These are phyloP conservation scores for Drosophila neocordata DNA, from an alignment of 1,140 invertebrate species.

Conservation along the genomic window DNA sequence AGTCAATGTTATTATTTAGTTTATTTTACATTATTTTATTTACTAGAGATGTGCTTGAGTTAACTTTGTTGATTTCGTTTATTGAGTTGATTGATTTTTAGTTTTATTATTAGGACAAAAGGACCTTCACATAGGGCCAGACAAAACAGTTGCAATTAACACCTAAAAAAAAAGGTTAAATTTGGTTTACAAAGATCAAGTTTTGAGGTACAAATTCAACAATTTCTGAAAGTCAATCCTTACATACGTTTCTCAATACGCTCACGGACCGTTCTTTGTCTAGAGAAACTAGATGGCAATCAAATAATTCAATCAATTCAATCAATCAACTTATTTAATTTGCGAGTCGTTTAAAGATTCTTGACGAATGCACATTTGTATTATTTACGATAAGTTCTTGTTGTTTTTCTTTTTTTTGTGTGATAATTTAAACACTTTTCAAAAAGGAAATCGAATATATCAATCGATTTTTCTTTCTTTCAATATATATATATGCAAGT, in stretches of 20 bases:
- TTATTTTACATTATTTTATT: constrained; percentile 32
- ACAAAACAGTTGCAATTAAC: too few relatives aligned
- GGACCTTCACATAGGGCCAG: too few relatives aligned
- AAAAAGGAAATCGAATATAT: constrained; percentile 71
- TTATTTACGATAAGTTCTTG: background rate
- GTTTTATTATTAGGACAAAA: too few relatives aligned
- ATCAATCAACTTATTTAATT: background rate
- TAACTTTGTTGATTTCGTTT: background rate
- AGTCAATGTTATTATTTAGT: constrained; percentile 6
- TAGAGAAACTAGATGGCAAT: too few relatives aligned
- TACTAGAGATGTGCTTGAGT: constrained; percentile 11
- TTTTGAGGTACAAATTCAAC: too few relatives aligned
- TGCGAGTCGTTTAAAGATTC: background rate
- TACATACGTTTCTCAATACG: too few relatives aligned
- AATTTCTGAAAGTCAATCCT: too few relatives aligned
- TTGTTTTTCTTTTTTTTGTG: constrained; percentile 28
- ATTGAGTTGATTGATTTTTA: too few relatives aligned
- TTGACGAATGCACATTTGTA: background rate
- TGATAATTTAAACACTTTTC: constrained; percentile 61
- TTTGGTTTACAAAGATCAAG: too few relatives aligned
- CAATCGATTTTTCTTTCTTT: constrained; percentile 51
- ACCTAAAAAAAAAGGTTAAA: too few relatives aligned
- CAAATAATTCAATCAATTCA: too few relatives aligned
- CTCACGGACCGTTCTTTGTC: too few relatives aligned
- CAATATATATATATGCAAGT: constrained; percentile 54